Evolutionary conservation across 2,797 vertebrate species (phyloP), one percentile per base, ranked within the genome.

Genomic region (Pseudochromis fuscus): DNA sequence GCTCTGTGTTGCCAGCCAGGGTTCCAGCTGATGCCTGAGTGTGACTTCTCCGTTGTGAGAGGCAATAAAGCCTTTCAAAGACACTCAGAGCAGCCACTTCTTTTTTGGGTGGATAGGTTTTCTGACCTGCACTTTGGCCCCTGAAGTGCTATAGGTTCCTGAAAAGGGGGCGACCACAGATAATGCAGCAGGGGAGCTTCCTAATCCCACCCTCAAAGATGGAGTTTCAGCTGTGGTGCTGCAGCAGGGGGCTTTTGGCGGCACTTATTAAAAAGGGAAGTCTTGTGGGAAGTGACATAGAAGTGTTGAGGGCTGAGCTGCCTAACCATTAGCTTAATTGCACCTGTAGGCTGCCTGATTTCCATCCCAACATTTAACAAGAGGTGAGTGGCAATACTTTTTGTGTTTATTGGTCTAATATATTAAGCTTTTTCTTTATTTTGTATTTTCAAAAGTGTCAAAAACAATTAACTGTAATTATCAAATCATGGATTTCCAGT

Each of bases 181-280:
- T 77, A 71, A 83, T 66, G 57, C 48, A 70, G 67, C 60, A 27
- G 52, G 68, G 67, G 50, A 60, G 48, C 49, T 60, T 38, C 72
- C 30, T 79, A 87, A 90, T 91, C 89, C 90, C 89, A 87, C 89
- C 90, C 84, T 91, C 82, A 71, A 57, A 82, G 81, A 52, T 55
- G 30, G 56, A 79, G 71, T 75, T 81, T 74, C 79, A 75, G 57
- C 63, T 77, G 72, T 55, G 81, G 61, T 59, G 46, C 56, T 61
- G 37, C 50, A 77, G 73, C 67, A 48, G 51, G 42, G 49, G 23
- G 69, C 83, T 81, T 89, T 82, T 67, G 66, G 56, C 60, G 66
- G 63, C 67, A 65, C 67, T 55, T 77, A 55, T 77, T 72, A 75
- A 85, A 86, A 67, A 56, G 50, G 33, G 31, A 59, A 60, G 56